These are phyloP conservation scores for Esperia sulphurella DNA, from an alignment of 2,888 invertebrate genomes.

Conservation along the genomic window DNA sequence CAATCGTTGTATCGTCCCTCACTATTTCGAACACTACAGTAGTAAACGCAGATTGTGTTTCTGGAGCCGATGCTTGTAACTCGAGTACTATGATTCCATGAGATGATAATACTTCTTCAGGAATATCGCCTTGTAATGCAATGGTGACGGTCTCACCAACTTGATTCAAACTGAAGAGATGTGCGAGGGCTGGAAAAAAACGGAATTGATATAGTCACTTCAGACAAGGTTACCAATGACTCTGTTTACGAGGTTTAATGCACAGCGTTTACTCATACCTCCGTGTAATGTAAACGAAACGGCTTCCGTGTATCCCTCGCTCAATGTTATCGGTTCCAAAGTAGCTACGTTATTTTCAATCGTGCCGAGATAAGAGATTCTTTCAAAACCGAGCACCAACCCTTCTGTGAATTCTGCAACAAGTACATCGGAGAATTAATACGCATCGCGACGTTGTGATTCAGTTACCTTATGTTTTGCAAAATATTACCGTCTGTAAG, in stretches of 20 bases:
- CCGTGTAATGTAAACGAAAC: conserved; percentile 15
- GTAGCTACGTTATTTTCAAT: conserved; percentile 11
- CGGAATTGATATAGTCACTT: conserved; percentile 22
- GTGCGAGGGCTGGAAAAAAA: conserved; percentile 15
- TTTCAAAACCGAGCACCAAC: conserved; percentile 20
- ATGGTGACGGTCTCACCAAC: conserved; percentile 16
- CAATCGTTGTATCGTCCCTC: background rate
- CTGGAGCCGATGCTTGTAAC: conserved; percentile 20
- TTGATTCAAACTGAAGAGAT: conserved; percentile 8
- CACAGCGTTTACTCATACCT: conserved; percentile 9
- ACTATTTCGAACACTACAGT: conserved; percentile 5
- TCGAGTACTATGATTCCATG: conserved; percentile 21
- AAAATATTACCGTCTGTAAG: conserved; percentile 14
- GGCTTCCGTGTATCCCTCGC: conserved; percentile 13
- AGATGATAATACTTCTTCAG: conserved; percentile 17
- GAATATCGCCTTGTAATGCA: conserved; percentile 12
- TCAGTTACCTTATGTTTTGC: too few species aligned
- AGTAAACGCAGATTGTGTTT: conserved; percentile 12
- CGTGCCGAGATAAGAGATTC: conserved; percentile 17
- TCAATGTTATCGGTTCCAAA: conserved; percentile 15
- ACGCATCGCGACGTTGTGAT: background rate
- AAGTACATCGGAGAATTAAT: background rate
- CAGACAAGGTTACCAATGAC: conserved; percentile 15
- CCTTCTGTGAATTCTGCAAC: conserved; percentile 14
- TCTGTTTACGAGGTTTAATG: conserved; percentile 4